These are phyloP conservation scores for Phoxinus dragarum DNA, from an alignment of 2,797 vertebrate genomes.

Conservation along the genomic window DNA sequence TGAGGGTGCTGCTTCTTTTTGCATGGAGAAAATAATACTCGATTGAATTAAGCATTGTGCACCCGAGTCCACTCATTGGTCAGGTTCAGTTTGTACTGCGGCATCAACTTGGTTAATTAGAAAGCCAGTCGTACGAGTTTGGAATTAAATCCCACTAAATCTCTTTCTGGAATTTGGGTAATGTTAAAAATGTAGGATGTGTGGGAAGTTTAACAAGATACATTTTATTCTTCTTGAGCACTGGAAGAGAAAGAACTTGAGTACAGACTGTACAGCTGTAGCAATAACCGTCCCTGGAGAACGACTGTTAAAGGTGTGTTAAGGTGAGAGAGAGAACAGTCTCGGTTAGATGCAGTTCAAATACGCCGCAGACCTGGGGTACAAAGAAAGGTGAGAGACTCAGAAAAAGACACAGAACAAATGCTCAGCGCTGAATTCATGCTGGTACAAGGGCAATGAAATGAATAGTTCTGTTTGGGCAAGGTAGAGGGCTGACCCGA, in stretches of 20 bases:
- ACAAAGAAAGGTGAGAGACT: constrained; percentile 38
- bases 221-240: constrained; percentile 23
- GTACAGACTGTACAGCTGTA: constrained; percentile 36
- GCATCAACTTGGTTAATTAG: not conserved
- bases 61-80: not conserved
- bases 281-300: constrained; percentile 48
- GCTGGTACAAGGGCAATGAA: constrained; percentile 57
- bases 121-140: not conserved
- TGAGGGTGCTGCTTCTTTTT: constrained; percentile 17
- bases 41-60: constrained; percentile 9
- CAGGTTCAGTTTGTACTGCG: not conserved
- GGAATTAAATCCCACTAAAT: not conserved
- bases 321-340: constrained; percentile 51
- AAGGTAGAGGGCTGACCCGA: constrained; percentile 54
- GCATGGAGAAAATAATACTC: constrained; percentile 23
- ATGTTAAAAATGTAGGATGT: constrained; percentile 3
- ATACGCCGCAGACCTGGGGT: constrained; percentile 45
- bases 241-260: constrained; percentile 16
- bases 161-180: not conserved
- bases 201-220: not conserved
- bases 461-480: constrained; percentile 56
- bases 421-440: constrained; percentile 45
- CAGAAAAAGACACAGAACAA: constrained; percentile 48
- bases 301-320: constrained; percentile 56
- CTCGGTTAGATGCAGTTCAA: constrained; percentile 46